Evolutionary conservation across 2,888 invertebrate species (phyloP).

Genomic region (Panzeria rudis): DNA sequence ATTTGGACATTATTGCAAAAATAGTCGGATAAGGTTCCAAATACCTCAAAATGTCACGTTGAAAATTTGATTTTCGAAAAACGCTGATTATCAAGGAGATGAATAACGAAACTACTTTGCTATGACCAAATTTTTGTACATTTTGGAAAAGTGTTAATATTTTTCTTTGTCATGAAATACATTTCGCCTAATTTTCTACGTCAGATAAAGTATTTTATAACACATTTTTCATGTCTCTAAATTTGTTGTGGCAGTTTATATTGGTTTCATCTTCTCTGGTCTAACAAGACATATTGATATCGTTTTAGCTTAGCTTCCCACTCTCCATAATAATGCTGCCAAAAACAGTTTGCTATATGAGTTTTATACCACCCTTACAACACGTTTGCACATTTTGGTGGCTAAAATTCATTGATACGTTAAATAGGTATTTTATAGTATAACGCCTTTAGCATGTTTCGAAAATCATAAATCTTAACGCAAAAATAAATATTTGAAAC

Average conservation of each 20-base stretch:
- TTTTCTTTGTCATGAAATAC: not conserved
- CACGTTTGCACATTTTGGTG: constrained; percentile 30
- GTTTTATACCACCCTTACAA: constrained; percentile 6
- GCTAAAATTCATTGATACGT: constrained; percentile 69
- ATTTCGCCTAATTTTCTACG: not conserved
- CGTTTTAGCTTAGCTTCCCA: not conserved
- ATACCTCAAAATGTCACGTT: too few relatives aligned
- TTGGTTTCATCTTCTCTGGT: not conserved
- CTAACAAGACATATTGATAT: not conserved
- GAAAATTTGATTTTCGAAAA: too few relatives aligned
- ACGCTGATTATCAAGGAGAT: too few relatives aligned
- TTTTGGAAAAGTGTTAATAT: not conserved
- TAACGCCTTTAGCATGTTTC: constrained; percentile 68
- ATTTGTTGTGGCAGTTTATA: not conserved
- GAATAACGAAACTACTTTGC: too few relatives aligned
- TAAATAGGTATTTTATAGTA: constrained; percentile 69
- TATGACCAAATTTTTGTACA: too few relatives aligned
- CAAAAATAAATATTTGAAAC: constrained; percentile 20
- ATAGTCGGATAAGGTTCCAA: too few relatives aligned
- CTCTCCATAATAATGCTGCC: constrained; percentile 38
- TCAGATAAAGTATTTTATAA: not conserved
- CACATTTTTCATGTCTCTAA: not conserved
- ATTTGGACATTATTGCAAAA: too few relatives aligned
- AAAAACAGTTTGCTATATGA: constrained; percentile 35
- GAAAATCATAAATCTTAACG: constrained; percentile 68